Conservation (phyloP, 2,888 invertebrate genomes). For the Norana najaformis region DNA sequence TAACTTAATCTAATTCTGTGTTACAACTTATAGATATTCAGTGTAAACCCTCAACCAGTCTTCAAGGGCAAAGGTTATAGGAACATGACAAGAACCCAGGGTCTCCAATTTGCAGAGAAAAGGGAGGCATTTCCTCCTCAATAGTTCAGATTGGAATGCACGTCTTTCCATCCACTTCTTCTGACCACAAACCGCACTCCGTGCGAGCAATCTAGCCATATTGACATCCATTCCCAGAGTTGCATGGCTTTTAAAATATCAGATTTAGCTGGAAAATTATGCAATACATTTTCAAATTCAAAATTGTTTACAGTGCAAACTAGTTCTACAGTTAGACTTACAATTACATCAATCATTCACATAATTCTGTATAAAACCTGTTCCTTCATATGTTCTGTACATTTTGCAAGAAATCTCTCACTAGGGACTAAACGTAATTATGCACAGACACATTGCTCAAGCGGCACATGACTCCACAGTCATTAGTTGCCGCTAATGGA, state of each 20-base stretch:
- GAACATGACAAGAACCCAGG: background rate
- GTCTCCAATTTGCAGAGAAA: background rate
- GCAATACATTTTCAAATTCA: background rate
- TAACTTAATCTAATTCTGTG: background rate
- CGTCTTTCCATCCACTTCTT: background rate
- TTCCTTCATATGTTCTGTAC: background rate
- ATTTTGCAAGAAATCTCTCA: constrained; percentile 4
- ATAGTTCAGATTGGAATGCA: background rate
- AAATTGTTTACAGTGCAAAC: background rate
- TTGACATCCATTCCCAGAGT: background rate
- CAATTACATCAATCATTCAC: background rate
- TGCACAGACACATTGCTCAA: background rate
- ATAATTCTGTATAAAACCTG: background rate
- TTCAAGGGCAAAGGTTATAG: background rate
- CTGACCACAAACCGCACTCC: background rate
- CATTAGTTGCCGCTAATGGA: background rate
- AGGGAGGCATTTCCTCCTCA: background rate
- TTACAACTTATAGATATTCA: background rate
- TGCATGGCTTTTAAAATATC: background rate
- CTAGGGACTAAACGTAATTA: background rate
- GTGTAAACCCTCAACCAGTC: background rate
- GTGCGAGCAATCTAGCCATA: background rate
- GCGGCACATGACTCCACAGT: background rate
- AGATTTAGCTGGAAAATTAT: background rate
- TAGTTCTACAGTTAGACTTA: background rate